These are phyloP conservation scores for Syngnathus acus DNA, from an alignment of 2,797 vertebrate species.

Conservation along the genomic window DNA sequence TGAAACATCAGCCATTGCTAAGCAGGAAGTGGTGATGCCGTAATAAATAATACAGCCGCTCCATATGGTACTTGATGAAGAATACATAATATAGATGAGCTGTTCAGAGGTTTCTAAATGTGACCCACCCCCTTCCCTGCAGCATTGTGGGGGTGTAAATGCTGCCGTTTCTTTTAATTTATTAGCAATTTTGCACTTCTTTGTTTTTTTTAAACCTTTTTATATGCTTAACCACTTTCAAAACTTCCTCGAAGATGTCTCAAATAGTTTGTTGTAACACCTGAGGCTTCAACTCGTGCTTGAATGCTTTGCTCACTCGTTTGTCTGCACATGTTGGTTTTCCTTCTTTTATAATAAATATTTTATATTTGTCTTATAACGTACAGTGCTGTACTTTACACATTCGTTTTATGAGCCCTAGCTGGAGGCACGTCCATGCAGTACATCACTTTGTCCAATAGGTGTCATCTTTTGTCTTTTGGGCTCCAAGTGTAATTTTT, in stretches of 20 bases:
- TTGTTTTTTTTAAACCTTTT: not conserved
- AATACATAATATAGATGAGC: constrained; percentile 23
- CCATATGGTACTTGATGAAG: constrained; percentile 33
- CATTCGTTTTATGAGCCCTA: not conserved
- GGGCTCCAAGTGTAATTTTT: not conserved
- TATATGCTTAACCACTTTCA: constrained; percentile 17
- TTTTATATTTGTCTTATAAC: not conserved
- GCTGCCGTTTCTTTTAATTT: constrained; percentile 52
- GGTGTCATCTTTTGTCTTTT: not conserved
- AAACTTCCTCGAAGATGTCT: constrained; percentile 19
- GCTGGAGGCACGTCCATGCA: not conserved
- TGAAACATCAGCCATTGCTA: not conserved
- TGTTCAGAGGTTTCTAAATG: constrained; percentile 38
- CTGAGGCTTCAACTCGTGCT: not conserved
- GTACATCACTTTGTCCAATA: not conserved
- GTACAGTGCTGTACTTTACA: not conserved
- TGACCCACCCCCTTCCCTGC: constrained; percentile 22
- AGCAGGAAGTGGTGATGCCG: constrained; percentile 37
- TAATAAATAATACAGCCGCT: constrained; percentile 5
- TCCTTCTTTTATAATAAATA: constrained; percentile 48
- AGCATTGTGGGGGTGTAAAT: constrained; percentile 35
- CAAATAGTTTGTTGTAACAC: constrained; percentile 5
- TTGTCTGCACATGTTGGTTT: constrained; percentile 30
- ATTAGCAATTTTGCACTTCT: constrained; percentile 48
- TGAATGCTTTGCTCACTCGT: constrained; percentile 34